phyloP scores from a whole-genome alignment of 2,113 vertebrate species.

The Prietella phreatophila region DNA sequence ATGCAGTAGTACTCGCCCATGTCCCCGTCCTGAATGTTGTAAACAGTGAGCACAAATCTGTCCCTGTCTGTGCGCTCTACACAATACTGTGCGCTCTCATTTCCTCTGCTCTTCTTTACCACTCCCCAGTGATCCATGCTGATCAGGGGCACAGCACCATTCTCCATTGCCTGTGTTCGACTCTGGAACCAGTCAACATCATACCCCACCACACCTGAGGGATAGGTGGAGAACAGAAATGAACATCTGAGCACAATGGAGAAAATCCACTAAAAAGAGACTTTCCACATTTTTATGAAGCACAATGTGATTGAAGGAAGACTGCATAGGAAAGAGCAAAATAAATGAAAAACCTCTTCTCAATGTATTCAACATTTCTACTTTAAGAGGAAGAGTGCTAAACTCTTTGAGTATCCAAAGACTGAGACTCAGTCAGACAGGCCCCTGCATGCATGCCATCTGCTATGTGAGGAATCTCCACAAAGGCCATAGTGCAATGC shows the following conservation, averaged over 20 bases:
- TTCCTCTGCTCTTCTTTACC: constrained; percentile 71
- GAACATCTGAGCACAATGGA: not conserved
- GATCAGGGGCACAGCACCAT: constrained; percentile 65
- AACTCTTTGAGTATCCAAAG: not conserved
- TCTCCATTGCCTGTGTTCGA: constrained; percentile 66
- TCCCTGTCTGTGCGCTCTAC: constrained; percentile 77
- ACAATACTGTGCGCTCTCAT: constrained; percentile 80
- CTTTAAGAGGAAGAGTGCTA: not conserved
- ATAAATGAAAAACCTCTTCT: not conserved
- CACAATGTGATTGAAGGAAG: not conserved
- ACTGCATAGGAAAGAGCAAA: not conserved
- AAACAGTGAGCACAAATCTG: constrained; percentile 79
- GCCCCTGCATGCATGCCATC: constrained; percentile 3
- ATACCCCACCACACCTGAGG: constrained; percentile 82
- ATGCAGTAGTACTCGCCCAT: constrained; percentile 85
- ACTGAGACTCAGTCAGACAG: not conserved
- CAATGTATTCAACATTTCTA: not conserved
- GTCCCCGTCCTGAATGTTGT: constrained; percentile 80
- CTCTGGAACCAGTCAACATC: constrained; percentile 88
- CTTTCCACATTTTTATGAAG: not conserved
- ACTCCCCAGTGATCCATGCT: constrained; percentile 82
- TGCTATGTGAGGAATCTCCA: constrained; percentile 43
- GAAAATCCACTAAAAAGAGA: not conserved
- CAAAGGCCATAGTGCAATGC: constrained; percentile 19
- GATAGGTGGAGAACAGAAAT: not conserved